Evolutionary conservation across 2,888 invertebrate species (phyloP), one percentile per base, ranked within the genome.

Genomic region (Globia sparganii): DNA sequence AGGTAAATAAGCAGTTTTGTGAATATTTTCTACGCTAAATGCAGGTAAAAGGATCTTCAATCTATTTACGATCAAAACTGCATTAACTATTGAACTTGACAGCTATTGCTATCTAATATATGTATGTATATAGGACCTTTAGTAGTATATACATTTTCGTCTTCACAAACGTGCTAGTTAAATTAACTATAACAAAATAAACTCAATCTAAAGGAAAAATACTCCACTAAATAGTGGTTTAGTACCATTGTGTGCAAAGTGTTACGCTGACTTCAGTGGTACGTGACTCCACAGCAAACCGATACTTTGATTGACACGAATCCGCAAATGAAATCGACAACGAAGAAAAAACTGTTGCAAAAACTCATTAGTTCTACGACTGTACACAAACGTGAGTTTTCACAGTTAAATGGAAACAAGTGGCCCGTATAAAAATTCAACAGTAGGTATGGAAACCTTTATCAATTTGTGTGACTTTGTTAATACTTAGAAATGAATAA

Each of bases 261-360:
- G 75, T 82, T 80, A 77, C 75, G 80, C 84, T 85, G 81, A 81
- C 81, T 78, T 71, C 74, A 64, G 18, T 34, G n/a, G 84, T 81
- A 87, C 88, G 87, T 87, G 88, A 88, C 87, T 87, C 66, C 66
- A 81, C 78, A 75, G 70, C 70, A 13, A 66, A 72, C 74, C 75
- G 73, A 82, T 71, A 80, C 72, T 71, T 72, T 84, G 81, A 86
- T 82, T 85, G 88, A 88, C 83, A 78, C 70, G 72, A 87, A 86
- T 81, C 83, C 81, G 77, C 77, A 77, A 88, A 87, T 85, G 87
- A 87, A 87, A 87, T 83, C 88, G 88, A 87, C 77, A 85, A 80
- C 78, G 43, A 34, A 46, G 65, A 75, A 87, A 88, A 81, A 86
- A 84, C 62, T 68, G 37, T 74, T 66, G 68, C 75, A 84, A 84